Evolutionary conservation across 2,888 invertebrate species (phyloP).

Genomic region (Pollenia labialis): DNA sequence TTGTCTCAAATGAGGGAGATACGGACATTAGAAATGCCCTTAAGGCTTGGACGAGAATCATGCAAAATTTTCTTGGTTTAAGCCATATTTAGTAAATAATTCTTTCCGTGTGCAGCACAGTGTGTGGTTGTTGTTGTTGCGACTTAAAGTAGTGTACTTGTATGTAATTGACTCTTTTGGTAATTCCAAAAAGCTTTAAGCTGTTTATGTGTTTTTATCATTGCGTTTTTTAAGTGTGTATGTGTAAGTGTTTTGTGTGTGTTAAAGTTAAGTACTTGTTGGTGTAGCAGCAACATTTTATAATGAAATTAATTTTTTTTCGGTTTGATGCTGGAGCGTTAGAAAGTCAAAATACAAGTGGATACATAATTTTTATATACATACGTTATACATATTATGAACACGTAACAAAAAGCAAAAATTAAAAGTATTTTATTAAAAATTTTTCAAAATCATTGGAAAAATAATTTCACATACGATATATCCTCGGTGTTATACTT

Average conservation of each 20-base stretch:
- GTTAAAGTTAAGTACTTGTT: slow-evolving; percentile 24
- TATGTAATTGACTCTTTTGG: slow-evolving; percentile 23
- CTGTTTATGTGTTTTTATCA: neutral
- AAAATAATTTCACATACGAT: no score
- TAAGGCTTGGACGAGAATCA: no score
- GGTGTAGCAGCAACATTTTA: slow-evolving; percentile 2
- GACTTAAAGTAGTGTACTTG: slow-evolving; percentile 4
- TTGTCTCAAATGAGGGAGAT: no score
- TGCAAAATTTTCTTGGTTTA: no score
- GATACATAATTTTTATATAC: slow-evolving; percentile 11
- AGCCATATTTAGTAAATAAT: no score
- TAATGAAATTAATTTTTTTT: slow-evolving; percentile 18
- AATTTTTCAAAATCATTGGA: no score
- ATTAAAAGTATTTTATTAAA: slow-evolving; percentile 2
- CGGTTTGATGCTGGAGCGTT: neutral
- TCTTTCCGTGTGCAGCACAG: no score
- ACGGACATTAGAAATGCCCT: no score
- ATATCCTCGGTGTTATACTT: no score
- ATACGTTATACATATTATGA: slow-evolving; percentile 29
- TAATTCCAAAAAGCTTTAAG: neutral
- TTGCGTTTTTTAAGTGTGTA: neutral
- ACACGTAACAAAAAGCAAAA: slow-evolving; percentile 57
- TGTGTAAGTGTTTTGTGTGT: slow-evolving; percentile 12
- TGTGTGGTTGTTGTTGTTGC: neutral
- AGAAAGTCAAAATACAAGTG: neutral